A percentile compares a stretch with the other conserved stretches of the same genome.
phyloP scores from a whole-genome alignment of 1,140 invertebrate genomes.

The Copidosoma floridanum region DNA sequence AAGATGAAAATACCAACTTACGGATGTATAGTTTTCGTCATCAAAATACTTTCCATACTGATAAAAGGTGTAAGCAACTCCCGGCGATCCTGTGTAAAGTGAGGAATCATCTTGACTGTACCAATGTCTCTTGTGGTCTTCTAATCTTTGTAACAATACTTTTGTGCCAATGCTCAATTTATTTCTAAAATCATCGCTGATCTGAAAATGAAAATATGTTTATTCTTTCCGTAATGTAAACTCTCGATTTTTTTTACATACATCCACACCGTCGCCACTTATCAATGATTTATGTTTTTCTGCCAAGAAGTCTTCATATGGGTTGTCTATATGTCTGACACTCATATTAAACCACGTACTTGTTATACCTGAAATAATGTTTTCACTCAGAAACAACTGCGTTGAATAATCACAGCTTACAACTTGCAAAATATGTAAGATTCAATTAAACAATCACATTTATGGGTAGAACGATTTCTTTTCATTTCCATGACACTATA shows the following conservation, averaged over 20 bases:
- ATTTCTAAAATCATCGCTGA: slow-evolving; percentile 37
- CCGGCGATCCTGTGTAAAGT: slow-evolving; percentile 58
- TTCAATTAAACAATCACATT: slow-evolving; percentile 36
- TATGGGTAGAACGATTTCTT: slow-evolving; percentile 34
- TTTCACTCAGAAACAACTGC: no score
- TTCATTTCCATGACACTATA: slow-evolving; percentile 41
- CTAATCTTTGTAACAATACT: slow-evolving; percentile 34
- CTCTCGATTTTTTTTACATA: slow-evolving; percentile 30
- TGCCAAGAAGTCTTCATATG: slow-evolving; percentile 34
- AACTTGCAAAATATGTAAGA: no score
- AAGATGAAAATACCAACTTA: slow-evolving; percentile 1
- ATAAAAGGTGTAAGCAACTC: slow-evolving; percentile 59
- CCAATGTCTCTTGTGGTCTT: slow-evolving; percentile 40
- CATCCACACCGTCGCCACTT: slow-evolving; percentile 23
- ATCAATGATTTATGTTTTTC: slow-evolving; percentile 22
- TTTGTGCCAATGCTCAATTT: slow-evolving; percentile 28
- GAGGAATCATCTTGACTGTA: slow-evolving; percentile 46
- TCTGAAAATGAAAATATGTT: slow-evolving; percentile 31
- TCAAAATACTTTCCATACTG: slow-evolving; percentile 50
- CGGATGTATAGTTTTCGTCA: slow-evolving; percentile 31
- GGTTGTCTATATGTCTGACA: slow-evolving; percentile 32
- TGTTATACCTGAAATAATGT: not conserved
- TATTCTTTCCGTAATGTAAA: not conserved
- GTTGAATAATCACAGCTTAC: no score
- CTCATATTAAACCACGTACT: slow-evolving; percentile 24